Conservation (phyloP, 2,797 vertebrate genomes). For the Pipistrellus kuhlii region DNA sequence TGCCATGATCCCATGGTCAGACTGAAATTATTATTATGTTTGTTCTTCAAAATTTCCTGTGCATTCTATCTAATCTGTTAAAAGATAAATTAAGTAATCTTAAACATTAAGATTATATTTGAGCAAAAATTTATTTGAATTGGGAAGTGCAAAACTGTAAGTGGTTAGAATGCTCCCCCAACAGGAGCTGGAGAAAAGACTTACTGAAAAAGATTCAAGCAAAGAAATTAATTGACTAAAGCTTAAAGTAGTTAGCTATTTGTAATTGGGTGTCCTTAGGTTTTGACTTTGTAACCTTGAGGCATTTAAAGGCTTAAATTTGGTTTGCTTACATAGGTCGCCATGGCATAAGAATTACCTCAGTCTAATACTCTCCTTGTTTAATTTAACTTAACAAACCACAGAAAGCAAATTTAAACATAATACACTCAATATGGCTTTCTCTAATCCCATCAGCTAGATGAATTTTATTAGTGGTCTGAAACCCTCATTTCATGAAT, state of each 20-base stretch:
- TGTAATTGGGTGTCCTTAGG: background rate
- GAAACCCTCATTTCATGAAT: background rate
- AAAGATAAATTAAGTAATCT: background rate
- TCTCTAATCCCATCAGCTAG: background rate
- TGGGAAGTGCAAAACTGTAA: background rate
- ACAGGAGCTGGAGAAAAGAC: background rate
- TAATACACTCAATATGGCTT: background rate
- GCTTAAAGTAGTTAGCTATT: background rate
- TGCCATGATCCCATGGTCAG: background rate
- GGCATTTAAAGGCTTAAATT: background rate
- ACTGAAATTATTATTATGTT: background rate
- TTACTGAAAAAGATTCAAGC: background rate
- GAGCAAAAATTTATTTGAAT: background rate
- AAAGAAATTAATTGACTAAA: background rate
- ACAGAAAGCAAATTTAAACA: background rate
- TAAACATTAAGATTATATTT: background rate
- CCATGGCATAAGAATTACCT: background rate
- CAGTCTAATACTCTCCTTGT: background rate
- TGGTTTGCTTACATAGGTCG: background rate
- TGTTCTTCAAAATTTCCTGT: background rate
- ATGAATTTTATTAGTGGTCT: background rate
- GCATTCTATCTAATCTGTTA: background rate
- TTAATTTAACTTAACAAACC: background rate
- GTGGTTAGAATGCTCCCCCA: background rate
- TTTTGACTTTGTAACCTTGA: background rate